Percentiles rank a stretch among this genome's conserved stretches.
These are phyloP conservation scores for Bombus vancouverensis DNA, from an alignment of 1,140 invertebrate genomes.

Conservation along the genomic window DNA sequence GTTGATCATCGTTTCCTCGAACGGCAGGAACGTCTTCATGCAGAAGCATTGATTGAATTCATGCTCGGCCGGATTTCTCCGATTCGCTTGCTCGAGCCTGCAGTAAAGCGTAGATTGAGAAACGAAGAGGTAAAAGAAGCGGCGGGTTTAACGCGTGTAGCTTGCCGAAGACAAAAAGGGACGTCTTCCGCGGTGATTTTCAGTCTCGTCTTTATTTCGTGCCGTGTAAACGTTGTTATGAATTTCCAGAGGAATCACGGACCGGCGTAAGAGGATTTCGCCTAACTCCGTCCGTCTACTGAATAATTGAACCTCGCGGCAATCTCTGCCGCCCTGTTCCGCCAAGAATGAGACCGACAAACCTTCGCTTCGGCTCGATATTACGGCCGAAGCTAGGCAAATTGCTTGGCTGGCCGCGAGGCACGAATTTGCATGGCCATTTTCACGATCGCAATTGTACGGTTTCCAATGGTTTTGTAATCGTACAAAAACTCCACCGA, in stretches of 20 bases:
- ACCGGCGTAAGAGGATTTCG: constrained; percentile 16
- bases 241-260: constrained; percentile 2
- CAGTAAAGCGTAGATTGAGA: not conserved
- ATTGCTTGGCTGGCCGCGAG: not conserved
- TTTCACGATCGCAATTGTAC: not conserved
- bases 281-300: not conserved
- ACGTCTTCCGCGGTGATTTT: not conserved
- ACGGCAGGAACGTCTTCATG: not conserved
- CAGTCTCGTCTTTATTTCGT: not conserved
- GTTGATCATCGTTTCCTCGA: not conserved
- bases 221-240: not conserved
- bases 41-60: not conserved
- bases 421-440: not conserved
- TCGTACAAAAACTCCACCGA: not conserved
- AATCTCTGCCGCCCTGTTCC: not conserved
- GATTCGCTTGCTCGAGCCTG: not conserved
- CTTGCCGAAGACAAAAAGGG: not conserved
- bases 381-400: not conserved
- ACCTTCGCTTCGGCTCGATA: not conserved
- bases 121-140: not conserved
- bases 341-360: not conserved
- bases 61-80: not conserved
- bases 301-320: constrained; percentile 23
- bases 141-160: too few relatives aligned
- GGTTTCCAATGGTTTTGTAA: not conserved